Base-by-base conservation (phyloP, 1,140 invertebrate species). In the Hycleus cichorii region DNA sequence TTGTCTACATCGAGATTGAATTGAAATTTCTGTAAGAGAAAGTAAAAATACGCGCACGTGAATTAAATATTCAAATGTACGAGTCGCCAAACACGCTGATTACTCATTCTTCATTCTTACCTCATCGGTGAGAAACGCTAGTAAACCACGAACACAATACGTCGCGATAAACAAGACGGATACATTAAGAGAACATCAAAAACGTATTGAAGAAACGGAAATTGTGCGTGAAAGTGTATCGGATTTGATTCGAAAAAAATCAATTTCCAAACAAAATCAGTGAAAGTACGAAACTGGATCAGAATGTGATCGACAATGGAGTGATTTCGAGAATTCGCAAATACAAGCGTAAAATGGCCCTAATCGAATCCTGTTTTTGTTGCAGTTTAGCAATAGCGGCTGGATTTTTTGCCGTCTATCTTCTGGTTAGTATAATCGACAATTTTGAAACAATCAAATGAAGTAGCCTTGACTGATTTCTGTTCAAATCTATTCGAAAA, bases 381-480 rank as follows among this genome's bases (percentile, higher is more conserved):
- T 71, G 69, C 60, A 69, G 69, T 59, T 51, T 71, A 52, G 67
- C 65, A 9, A 71, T 71, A 44, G 69, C 68, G 6, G 64, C 65
- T 42, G 69, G 69, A 70, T 71, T 71, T 65, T 67, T 71, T 39
- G 66, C 66, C 27, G 61, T 68, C 39, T 71, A 71, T 59, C 54
- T 71, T 42, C 49, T 71, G 65, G 69, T 71, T 60, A 64, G 56
- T 64, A 32, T 18, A 18, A 18, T 18, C 18, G 18, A 18, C 18
- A 2, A 18, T 18, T 18, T 18, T 18, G 18, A 18, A 18, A 18
- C 18, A 18, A 18, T 18, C 18, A 18, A 18, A 18, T 18, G 18
- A 18, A 18, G 18, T 32, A 32, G 7, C 32, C 32, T 32, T 32
- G 32, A 32, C 32, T 5, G 32, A 32, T 32, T 32, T 32, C 32